Evolutionary conservation across 2,888 invertebrate species (phyloP).

Genomic region (Phorcus lineatus): DNA sequence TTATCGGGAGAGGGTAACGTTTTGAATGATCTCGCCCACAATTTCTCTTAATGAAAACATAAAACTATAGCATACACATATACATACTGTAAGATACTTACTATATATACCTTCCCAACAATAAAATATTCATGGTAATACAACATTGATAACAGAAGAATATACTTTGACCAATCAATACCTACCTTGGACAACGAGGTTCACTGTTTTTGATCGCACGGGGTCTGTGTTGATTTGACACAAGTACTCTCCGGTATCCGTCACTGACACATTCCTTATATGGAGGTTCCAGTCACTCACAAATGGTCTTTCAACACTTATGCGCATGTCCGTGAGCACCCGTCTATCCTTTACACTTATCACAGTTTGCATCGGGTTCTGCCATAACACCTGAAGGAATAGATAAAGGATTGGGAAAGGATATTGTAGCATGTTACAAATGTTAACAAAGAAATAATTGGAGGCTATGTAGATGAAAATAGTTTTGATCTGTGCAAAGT

Average conservation of each 20-base stretch:
- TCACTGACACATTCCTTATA: conserved; percentile 60
- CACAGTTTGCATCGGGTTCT: conserved; percentile 59
- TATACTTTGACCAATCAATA: background rate
- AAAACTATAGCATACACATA: too few species aligned
- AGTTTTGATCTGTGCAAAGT: too few species aligned
- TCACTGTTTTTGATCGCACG: conserved; percentile 62
- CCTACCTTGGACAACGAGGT: conserved; percentile 69
- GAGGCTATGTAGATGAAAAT: too few species aligned
- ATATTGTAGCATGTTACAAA: too few species aligned
- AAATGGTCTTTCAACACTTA: conserved; percentile 64
- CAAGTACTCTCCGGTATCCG: conserved; percentile 68
- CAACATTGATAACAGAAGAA: background rate
- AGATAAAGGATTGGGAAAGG: too few species aligned
- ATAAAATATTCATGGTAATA: too few species aligned
- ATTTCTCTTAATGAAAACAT: too few species aligned
- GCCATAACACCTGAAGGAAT: conserved; percentile 67
- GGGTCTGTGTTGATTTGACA: conserved; percentile 71
- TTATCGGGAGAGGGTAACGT: too few species aligned
- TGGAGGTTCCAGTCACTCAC: conserved; percentile 70
- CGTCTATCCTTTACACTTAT: conserved; percentile 65
- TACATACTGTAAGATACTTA: too few species aligned
- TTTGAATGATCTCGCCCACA: too few species aligned
- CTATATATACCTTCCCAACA: too few species aligned
- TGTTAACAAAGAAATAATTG: too few species aligned
- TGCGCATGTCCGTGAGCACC: conserved; percentile 68